Percentiles rank a stretch among this genome's conserved stretches.
Conservation (phyloP, 2,113 vertebrate species). For the Cryptotis parvus region DNA sequence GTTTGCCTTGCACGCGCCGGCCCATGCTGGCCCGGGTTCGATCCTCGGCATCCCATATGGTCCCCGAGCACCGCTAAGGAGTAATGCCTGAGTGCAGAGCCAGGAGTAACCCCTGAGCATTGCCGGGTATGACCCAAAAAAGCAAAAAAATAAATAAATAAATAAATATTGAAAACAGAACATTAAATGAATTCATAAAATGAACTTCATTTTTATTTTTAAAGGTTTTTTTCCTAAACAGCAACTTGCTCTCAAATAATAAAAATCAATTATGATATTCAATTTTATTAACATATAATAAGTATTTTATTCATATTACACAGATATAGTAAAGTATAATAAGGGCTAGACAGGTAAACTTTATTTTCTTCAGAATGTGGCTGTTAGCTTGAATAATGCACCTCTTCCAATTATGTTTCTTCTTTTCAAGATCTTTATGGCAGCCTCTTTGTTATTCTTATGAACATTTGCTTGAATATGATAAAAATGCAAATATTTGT, state of each 20-base stretch:
- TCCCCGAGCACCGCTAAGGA: no score
- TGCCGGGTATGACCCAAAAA: no score
- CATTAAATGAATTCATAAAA: constrained; percentile 22
- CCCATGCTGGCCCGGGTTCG: no score
- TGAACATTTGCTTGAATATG: constrained; percentile 39
- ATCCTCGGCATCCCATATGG: no score
- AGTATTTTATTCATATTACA: no score
- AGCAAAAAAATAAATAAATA: no score
- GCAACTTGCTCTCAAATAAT: constrained; percentile 3
- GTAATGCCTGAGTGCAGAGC: no score
- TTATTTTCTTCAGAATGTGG: constrained; percentile 30
- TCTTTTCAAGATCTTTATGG: constrained; percentile 4
- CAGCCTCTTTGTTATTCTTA: constrained; percentile 7
- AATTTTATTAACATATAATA: constrained; percentile 36
- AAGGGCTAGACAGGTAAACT: not conserved
- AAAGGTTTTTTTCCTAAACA: not conserved
- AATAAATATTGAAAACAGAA: not conserved
- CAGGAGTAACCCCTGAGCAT: no score
- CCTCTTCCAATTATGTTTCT: constrained; percentile 24
- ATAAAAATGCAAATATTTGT: constrained; percentile 52
- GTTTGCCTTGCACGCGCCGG: no score
- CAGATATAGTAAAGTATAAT: no score
- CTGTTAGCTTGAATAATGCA: constrained; percentile 41
- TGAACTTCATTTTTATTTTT: constrained; percentile 14
- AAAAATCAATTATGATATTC: not conserved